Base-by-base conservation (phyloP, 30 jellyfish, hydroid and myxozoan genomes). In the Haliclystus octoradiatus region DNA sequence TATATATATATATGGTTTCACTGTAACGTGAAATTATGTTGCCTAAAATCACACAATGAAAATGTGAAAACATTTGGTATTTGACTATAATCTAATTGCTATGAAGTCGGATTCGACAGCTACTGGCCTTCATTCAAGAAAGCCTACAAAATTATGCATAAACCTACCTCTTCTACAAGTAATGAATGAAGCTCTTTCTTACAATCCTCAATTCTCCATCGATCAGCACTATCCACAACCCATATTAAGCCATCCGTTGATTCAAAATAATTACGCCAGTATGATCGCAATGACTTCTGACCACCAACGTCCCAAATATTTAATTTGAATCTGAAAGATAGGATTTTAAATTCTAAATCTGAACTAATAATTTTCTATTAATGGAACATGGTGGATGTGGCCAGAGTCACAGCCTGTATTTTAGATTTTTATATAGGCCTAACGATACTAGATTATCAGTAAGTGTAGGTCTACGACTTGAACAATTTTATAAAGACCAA, bases 231-330 rank as follows among this genome's bases (percentile, higher is more conserved):
- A 30, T 88, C 97, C 26, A 85, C 84, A 23, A 85, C 97, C 97
- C 97, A 88, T 22, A 88, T 72, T 25, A 88, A 71, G 1, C 97
- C 97, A 69, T 88, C 97, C 33, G 97, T 88, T 34, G 87, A 70
- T 61, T 88, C 97, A 80, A 88, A 88, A 70, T 88, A 88, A 69
- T 88, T 88, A 64, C 89, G 71, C 97, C 97, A 88, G 47, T 88
- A 88, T 23, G 97, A 88, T 25, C 97, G 65, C 3, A 88, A 74
- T 0, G 97, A 88, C 63, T 88, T 88, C 62, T 88, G 97, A 2
- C 97, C 97, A 28, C 97, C 97, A 62, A 88, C 97, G 70, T 88
- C 97, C 97, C 97, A 88, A 52, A 88, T 88, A 63, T 88, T 81
- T 49, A 88, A 70, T 49, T 80, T 77, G 52, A 79, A 88, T 9